Percentiles rank a stretch among this genome's conserved stretches.
phyloP scores from a whole-genome alignment of 64 coral and sea anemone species.

The Stichodactyla helianthus region DNA sequence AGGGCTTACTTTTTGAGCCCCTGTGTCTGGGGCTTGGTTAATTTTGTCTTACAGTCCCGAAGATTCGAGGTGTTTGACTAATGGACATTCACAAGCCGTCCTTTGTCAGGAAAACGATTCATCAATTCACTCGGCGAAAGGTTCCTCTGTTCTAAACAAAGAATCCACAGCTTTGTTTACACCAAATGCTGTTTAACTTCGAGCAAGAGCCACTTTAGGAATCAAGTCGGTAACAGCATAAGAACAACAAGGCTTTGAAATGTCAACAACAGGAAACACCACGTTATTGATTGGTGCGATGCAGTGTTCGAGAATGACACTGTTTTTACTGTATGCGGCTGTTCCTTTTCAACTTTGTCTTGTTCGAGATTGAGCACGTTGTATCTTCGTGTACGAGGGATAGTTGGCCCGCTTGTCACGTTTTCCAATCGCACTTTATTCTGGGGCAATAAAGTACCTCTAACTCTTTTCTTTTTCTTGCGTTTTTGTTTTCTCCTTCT shows the following conservation, averaged over 20 bases:
- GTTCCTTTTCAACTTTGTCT: slow-evolving; percentile 7
- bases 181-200: background rate
- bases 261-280: background rate
- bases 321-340: background rate
- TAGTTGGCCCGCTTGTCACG: background rate
- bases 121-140: background rate
- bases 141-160: background rate
- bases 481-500: slow-evolving; percentile 30
- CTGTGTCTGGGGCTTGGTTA: background rate
- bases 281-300: background rate
- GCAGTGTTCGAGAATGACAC: background rate
- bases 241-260: slow-evolving; percentile 5
- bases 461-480: slow-evolving; percentile 24
- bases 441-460: background rate
- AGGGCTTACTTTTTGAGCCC: background rate
- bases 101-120: background rate
- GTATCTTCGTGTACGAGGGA: slow-evolving; percentile 17
- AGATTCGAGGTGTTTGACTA: background rate
- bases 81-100: background rate
- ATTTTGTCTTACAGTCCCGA: background rate
- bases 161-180: background rate
- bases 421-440: background rate
- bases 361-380: slow-evolving; percentile 3
- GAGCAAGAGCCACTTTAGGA: background rate
- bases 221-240: background rate